Evolutionary conservation across 2,888 invertebrate genomes (phyloP).

Genomic region (Tromatobia lineatoria): DNA sequence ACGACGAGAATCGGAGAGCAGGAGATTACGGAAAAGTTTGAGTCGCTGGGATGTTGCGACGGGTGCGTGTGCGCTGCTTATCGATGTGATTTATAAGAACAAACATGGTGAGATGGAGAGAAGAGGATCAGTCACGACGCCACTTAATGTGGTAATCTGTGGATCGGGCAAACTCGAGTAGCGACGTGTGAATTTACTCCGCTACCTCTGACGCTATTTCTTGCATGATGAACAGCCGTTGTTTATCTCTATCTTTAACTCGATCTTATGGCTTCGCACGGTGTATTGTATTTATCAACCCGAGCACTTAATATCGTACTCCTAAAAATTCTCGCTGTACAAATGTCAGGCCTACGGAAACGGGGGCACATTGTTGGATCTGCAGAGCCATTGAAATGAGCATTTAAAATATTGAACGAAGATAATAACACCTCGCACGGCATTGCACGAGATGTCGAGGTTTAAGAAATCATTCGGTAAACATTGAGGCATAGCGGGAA

Average conservation of each 20-base stretch:
- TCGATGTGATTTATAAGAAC: constrained; percentile 84
- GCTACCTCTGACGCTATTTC: constrained; percentile 6
- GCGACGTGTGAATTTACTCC: constrained; percentile 30
- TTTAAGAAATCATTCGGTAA: constrained; percentile 80
- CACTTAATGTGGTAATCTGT: constrained; percentile 80
- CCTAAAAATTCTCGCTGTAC: neutral
- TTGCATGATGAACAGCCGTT: constrained; percentile 12
- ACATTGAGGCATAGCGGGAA: constrained; percentile 71
- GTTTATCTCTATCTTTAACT: neutral
- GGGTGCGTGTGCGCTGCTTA: constrained; percentile 76
- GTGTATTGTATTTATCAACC: neutral
- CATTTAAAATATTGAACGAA: constrained; percentile 11
- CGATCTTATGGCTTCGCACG: neutral
- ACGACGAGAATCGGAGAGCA: constrained; percentile 49
- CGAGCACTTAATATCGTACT: neutral
- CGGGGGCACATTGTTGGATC: neutral
- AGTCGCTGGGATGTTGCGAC: constrained; percentile 47
- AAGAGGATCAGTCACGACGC: constrained; percentile 77
- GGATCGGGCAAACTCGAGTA: constrained; percentile 77
- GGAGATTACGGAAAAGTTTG: constrained; percentile 81
- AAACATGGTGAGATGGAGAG: constrained; percentile 76
- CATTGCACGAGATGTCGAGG: constrained; percentile 6
- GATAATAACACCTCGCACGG: neutral
- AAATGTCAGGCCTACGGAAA: neutral
- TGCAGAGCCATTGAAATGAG: constrained; percentile 19